These are phyloP conservation scores for Helicoverpa armigera DNA, from an alignment of 1,140 invertebrate genomes.

Conservation along the genomic window DNA sequence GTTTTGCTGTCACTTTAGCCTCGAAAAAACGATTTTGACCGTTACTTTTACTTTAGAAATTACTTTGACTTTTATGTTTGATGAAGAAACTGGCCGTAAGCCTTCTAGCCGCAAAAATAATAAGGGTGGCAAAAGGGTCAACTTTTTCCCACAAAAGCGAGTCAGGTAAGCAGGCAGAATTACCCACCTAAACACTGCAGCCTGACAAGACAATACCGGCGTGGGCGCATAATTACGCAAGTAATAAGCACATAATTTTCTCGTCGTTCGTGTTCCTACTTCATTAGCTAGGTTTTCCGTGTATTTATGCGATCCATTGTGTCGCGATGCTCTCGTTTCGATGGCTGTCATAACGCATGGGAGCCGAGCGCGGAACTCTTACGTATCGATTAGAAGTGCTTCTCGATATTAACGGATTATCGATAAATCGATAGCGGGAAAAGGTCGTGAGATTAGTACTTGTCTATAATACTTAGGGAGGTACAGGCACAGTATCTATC, in stretches of 20 bases:
- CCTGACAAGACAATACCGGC: constrained; percentile 40
- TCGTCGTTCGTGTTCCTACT: constrained; percentile 31
- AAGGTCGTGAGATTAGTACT: too few relatives aligned
- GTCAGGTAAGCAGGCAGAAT: background rate
- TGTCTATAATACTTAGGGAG: too few relatives aligned
- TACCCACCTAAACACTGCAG: background rate
- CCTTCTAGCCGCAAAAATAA: background rate
- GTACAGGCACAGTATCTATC: too few relatives aligned
- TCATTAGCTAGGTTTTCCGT: constrained; percentile 52
- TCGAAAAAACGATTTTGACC: too few relatives aligned
- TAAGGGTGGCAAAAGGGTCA: background rate
- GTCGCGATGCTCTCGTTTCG: constrained; percentile 55
- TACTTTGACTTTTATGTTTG: too few relatives aligned
- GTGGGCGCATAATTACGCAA: constrained; percentile 40
- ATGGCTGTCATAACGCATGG: constrained; percentile 51
- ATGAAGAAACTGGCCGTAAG: background rate
- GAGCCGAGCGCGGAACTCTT: constrained; percentile 57
- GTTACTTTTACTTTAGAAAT: too few relatives aligned
- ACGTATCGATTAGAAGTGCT: constrained; percentile 37
- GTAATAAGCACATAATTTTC: constrained; percentile 28
- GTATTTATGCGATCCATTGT: constrained; percentile 47
- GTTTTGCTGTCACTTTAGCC: too few relatives aligned
- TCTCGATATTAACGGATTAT: constrained; percentile 29
- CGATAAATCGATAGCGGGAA: background rate
- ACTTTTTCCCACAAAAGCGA: constrained; percentile 3